Base-by-base conservation (phyloP, 2,113 vertebrate genomes). In the Chloropsis hardwickii region DNA sequence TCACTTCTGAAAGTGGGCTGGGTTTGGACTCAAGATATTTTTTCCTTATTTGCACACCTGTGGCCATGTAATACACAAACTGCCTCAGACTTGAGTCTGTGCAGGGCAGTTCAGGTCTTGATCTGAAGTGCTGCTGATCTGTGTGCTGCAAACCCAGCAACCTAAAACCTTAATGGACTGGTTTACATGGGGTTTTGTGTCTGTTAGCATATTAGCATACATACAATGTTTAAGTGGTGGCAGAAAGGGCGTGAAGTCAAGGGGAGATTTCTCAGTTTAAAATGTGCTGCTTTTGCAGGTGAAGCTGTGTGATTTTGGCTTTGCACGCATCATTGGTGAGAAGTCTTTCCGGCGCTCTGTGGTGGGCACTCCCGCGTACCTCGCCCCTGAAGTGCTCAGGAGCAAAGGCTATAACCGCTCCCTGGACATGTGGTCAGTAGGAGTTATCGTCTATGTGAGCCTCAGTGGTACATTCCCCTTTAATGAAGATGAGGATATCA, bases 401-500 rank as follows among this genome's bases (percentile, higher is more conserved):
- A 99, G 99, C 94, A 99, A 99, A 97, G 99, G 99, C 95, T 99
- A 99, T 98, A 99, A 99, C 97, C 99, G 99, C 78, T 99, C 99
- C 3, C 97, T 99, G 37, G 99, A 99, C 96, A 99, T 99, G 99
- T 99, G 99, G 99, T 99, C 99, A 2, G 99, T 99, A 53, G 99
- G 99, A 33, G 99, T 99, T 42, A 99, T 99, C 21, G 98, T 99
- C 95, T 99, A 99, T 4, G 99, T 99, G 86, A 99, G 99, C 98
- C 97, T 99, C 83, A 99, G 99, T 81, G 99, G 99, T 79, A 99
- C 99, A 4, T 99, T 99, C 97, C 99, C 99, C 14, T 99, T 99
- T 91, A 99, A 99, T 42, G 99, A 99, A 95, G 99, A 99, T 62
- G 99, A 99, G 96, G 99, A 99, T 96, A 99, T 99, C 92, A 99